Evolutionary conservation across 2,113 vertebrate genomes (phyloP), one percentile per base, ranked within the genome.

Genomic region (Alosa alosa): DNA sequence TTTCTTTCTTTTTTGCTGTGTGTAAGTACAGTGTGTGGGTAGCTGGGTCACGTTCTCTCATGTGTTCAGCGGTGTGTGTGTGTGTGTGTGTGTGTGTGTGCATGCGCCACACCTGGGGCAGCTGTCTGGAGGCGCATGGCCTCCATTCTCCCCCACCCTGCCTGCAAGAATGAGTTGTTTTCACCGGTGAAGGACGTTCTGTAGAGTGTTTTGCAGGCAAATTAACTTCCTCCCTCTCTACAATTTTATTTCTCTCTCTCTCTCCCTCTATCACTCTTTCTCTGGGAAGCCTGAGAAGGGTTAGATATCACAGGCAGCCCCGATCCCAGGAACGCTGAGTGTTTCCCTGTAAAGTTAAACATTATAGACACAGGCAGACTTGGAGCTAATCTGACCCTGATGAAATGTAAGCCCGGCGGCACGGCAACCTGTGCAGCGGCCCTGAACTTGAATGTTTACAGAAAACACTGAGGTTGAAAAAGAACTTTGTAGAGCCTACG

Each of bases 311-410:
- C 68, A 75, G 68, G 31, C 4, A 75, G 31, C 13, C 31, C 72
- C 17, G 2, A 41, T 78, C 10, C 72, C 72, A 15, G 72, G 72
- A 78, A 78, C n/a, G 9, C 31, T 5, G 72, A 17, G 1, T 15
- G 1, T 31, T 57, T 25, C 49, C 75, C 36, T 82, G 22, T 45
- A 81, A 39, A 84, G 55, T 86, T 83, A 84, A 84, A 84, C 50
- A 88, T 86, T 86, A 55, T 84, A 84, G 82, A 86, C 39, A 82
- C 85, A 82, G 85, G 49, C 50, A 60, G 46, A 39, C 17, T 82
- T 13, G 64, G 11, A 31, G n/a, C n/a, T 22, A 25, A 25, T 4
- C 64, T 39, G 13, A 39, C 72, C 72, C 72, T 41, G 31, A 11
- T 39, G 25, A 39, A 78, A 78, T n/a, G 31, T 78, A 15, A 78